Evolutionary conservation across 2,888 invertebrate species (phyloP).

Genomic region (Aleiodes testaceus): DNA sequence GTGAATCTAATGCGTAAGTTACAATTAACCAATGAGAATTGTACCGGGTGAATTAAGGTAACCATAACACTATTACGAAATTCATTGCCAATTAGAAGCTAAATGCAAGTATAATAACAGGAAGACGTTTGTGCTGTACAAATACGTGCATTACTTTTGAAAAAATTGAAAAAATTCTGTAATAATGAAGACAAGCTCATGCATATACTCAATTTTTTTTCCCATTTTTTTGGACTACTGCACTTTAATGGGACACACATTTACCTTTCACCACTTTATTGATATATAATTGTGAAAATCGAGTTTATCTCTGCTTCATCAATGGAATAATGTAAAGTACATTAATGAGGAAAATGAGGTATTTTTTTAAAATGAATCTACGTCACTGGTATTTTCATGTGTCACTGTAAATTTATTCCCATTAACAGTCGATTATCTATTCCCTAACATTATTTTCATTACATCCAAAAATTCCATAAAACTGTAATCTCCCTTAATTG

Average conservation of each 20-base stretch:
- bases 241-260: too few relatives aligned
- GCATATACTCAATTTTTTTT: too few relatives aligned
- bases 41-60: constrained; percentile 51
- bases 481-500: constrained; percentile 5
- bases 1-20: constrained; percentile 39
- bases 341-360: not conserved
- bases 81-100: constrained; percentile 61
- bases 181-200: too few relatives aligned
- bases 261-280: too few relatives aligned
- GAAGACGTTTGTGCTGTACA: not conserved
- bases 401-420: constrained; percentile 8
- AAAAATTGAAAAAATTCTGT: too few relatives aligned
- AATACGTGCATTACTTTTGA: not conserved
- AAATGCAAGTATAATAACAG: constrained; percentile 54
- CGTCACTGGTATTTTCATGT: not conserved
- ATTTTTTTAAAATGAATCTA: constrained; percentile 10
- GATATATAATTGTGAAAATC: too few relatives aligned
- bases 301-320: too few relatives aligned
- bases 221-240: too few relatives aligned
- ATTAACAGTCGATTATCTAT: constrained; percentile 14
- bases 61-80: constrained; percentile 60
- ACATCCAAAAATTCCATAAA: not conserved
- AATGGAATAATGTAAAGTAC: too few relatives aligned
- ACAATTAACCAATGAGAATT: constrained; percentile 48
- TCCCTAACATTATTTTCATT: not conserved